Evolutionary conservation across 2,888 invertebrate genomes (phyloP).

Genomic region (Helobdella robusta): DNA sequence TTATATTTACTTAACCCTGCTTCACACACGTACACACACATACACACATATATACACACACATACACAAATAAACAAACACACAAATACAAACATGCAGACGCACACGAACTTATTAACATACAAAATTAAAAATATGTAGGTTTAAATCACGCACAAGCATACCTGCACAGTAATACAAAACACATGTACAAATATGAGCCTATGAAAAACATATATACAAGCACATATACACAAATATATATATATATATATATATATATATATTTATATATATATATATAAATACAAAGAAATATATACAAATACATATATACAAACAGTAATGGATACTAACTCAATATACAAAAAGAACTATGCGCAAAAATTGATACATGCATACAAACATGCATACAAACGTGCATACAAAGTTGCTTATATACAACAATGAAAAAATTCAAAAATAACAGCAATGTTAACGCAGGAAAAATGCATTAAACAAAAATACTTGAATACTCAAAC

Average conservation of each 20-base stretch:
- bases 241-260: not conserved
- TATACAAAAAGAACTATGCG: too few species aligned
- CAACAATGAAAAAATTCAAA: too few species aligned
- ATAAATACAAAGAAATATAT: not conserved
- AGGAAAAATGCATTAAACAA: too few species aligned
- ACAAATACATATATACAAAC: not conserved
- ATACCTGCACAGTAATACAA: too few species aligned
- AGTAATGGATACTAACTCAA: not conserved
- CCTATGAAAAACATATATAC: not conserved
- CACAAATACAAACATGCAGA: not conserved
- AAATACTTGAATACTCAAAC: too few species aligned
- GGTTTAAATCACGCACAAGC: not conserved
- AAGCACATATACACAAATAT: not conserved
- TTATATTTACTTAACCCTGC: too few species aligned
- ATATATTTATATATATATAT: not conserved
- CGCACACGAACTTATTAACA: not conserved
- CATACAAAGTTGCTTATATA: too few species aligned
- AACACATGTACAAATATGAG: not conserved
- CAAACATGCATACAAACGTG: not conserved
- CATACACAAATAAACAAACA: not conserved
- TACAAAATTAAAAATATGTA: not conserved
- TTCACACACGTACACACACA: not conserved
- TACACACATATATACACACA: not conserved
- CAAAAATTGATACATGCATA: slow-evolving; percentile 2
- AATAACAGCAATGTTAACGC: too few species aligned